Evolutionary conservation across 1,140 invertebrate genomes (phyloP), one percentile per base, ranked within the genome.

Genomic region (Tetramorium alpestre): DNA sequence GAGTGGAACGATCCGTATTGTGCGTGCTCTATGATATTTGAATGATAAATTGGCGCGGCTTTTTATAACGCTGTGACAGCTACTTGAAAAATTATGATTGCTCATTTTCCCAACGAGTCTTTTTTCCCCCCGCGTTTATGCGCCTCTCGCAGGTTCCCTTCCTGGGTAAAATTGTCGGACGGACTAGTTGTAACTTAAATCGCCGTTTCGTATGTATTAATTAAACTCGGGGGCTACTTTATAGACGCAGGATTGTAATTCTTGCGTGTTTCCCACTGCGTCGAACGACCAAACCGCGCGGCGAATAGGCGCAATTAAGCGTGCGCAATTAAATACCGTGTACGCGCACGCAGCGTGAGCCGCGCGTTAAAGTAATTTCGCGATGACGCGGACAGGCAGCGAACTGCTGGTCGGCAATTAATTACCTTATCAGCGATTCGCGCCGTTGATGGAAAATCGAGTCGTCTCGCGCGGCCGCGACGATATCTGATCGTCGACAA

Each of bases 371-470:
- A 44, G 62, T 77, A 78, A 87, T 86, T 88, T 78, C 56, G 49
- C 51, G 25, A 22, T 41, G 28, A 56, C 69, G 10, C 5, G 33
- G 82, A 86, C 86, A 77, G 51, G 44, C 72, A 51, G 25, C 64
- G 69, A 64, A 76, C 62, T n/a, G 65, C 33, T 28, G 28, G 16
- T 22, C 49, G 18, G 5, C 81, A 70, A 88, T 90, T 88, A 86
- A 87, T 89, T 88, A 56, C 38, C 49, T 86, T 76, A 87, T 89
- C 88, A 51, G 76, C 22, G 81, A 75, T 82, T 76, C 80, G 49
- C 33, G 16, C 41, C 41, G 51, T 49, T 51, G 70, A 88, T 28
- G 72, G 54, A 78, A 80, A 77, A 75, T 81, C 8, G 54, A 78
- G 77, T 73, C 58, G 54, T 73, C 75, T 81, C 72, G 75, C 80